Evolutionary conservation across 1,140 invertebrate genomes (phyloP).

Genomic region (Diuraphis noxia): DNA sequence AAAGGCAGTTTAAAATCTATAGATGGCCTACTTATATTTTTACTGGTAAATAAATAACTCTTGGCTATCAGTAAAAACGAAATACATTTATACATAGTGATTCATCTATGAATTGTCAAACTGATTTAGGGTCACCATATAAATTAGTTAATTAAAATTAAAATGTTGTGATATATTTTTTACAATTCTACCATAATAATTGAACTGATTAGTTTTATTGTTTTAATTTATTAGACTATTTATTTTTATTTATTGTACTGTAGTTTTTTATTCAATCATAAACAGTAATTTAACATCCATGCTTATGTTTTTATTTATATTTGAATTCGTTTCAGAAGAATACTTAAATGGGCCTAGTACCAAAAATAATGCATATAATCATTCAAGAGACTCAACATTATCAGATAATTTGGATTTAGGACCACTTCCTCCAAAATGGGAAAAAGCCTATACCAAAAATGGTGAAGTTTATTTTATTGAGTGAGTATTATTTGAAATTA

Average conservation of each 20-base stretch:
- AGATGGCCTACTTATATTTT: too few species aligned
- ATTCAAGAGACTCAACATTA: conserved; percentile 33
- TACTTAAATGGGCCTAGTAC: neutral
- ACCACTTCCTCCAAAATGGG: conserved; percentile 92
- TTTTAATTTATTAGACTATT: neutral
- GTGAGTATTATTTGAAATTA: conserved; percentile 68
- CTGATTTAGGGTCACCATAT: neutral
- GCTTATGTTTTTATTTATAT: neutral
- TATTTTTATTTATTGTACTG: too few species aligned
- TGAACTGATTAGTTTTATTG: neutral
- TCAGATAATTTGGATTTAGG: conserved; percentile 67
- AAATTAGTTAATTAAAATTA: neutral
- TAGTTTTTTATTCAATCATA: too few species aligned
- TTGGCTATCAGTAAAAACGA: neutral
- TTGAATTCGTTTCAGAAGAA: neutral
- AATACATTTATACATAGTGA: too few species aligned
- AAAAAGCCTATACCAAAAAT: conserved; percentile 93
- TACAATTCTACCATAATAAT: neutral
- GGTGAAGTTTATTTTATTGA: conserved; percentile 98
- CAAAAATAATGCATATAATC: conserved; percentile 20
- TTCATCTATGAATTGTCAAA: neutral
- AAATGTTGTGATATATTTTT: neutral
- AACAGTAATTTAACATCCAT: too few species aligned
- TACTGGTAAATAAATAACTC: neutral
- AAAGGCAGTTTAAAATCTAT: neutral